phyloP scores from a whole-genome alignment of 1,140 invertebrate genomes.

The Tribolium castaneum region DNA sequence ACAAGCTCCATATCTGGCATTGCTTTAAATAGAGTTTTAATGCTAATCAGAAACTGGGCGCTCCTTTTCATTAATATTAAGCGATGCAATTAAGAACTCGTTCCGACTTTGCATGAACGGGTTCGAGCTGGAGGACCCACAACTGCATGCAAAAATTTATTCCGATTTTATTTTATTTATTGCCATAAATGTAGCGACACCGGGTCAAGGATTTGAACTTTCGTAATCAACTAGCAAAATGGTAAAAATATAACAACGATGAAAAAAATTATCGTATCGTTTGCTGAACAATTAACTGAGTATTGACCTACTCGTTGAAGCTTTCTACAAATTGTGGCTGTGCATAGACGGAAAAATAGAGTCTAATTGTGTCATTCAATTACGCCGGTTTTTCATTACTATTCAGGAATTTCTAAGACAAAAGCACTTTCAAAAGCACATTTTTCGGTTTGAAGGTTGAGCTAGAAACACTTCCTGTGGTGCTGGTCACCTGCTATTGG shows the following conservation, averaged over 20 bases:
- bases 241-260: not conserved
- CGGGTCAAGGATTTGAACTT: not conserved
- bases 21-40: conserved; percentile 24
- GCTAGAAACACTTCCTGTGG: not conserved
- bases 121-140: not conserved
- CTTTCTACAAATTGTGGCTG: not conserved
- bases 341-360: not conserved
- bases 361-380: not conserved
- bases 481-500: not conserved
- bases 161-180: not conserved
- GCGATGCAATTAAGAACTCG: conserved; percentile 31
- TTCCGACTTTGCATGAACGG: conserved; percentile 11
- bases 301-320: not conserved
- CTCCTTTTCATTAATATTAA: conserved; percentile 37
- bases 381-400: not conserved
- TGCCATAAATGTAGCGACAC: not conserved
- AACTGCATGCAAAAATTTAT: not conserved
- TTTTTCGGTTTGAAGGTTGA: not conserved
- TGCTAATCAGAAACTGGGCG: conserved; percentile 21
- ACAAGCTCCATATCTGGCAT: conserved; percentile 25
- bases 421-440: conserved; percentile 14
- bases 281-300: not conserved
- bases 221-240: not conserved
- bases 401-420: conserved; percentile 13
- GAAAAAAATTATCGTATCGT: no score